These are phyloP conservation scores for Orchesella flavescens DNA, from an alignment of 2,888 invertebrate species.

Conservation along the genomic window DNA sequence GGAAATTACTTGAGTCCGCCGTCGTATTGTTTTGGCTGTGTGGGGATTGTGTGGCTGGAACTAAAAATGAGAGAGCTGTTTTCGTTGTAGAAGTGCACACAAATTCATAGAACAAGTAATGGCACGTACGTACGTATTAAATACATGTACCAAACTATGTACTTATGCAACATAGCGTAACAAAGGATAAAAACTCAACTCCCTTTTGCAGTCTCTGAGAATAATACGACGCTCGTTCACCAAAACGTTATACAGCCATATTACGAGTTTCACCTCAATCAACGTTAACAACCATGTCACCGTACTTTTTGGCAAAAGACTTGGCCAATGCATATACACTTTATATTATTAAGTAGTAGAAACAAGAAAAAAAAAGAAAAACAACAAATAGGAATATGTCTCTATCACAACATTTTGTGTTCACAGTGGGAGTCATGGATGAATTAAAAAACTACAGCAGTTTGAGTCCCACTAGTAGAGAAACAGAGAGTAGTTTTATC, in stretches of 20 bases:
- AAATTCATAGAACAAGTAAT: too few relatives aligned
- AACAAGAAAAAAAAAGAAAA: conserved; percentile 19
- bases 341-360: not conserved
- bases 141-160: too few relatives aligned
- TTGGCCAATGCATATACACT: not conserved
- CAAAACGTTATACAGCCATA: conserved; percentile 5
- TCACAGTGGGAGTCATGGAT: conserved; percentile 44
- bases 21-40: too few relatives aligned
- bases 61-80: too few relatives aligned
- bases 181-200: not conserved
- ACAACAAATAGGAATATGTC: not conserved
- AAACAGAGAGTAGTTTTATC: conserved; percentile 15
- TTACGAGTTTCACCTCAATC: conserved; percentile 48
- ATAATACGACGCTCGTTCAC: too few relatives aligned
- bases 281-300: conserved; percentile 44
- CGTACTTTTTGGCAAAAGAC: conserved; percentile 22
- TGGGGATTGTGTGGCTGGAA: too few relatives aligned
- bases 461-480: not conserved
- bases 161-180: too few relatives aligned
- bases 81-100: too few relatives aligned
- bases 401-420: conserved; percentile 34
- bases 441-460: conserved; percentile 44
- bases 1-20: not conserved
- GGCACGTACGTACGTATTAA: too few relatives aligned
- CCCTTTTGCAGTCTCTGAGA: not conserved